Base-by-base conservation (phyloP, 2,797 vertebrate species). In the Eremophila alpestris region DNA sequence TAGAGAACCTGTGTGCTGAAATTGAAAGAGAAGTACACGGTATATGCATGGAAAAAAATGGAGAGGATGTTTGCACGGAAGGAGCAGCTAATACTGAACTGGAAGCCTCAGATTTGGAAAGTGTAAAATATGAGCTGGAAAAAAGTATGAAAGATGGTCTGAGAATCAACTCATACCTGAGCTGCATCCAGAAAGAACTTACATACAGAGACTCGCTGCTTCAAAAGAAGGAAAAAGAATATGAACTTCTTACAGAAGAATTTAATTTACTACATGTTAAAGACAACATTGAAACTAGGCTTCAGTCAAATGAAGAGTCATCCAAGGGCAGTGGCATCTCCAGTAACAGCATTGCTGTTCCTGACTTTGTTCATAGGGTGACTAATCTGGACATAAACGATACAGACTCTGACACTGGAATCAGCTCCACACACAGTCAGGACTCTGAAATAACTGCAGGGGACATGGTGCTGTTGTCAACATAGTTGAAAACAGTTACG, bases 391-490 rank as follows among this genome's bases (percentile, higher is more conserved):
- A 99, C 51, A 87, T 98, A 49, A 99, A 98, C 6, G 99, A 99
- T 95, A 99, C 99, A 18, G 99, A 99, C 97, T 99, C 99, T 11
- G 99, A 99, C 97, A 99, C 99, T 3, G 99, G 99, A 54, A 99
- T 99, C 92, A 99, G 99, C 91, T 99, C 99, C 69, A 99, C 99
- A n/a, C 98, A 99, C 96, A 99, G 99, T 94, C 99, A 99, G 96
- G 99, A 99, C 97, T 99, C 99, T 0, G 98, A 99, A 96, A 98
- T 98, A 21, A 97, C 98, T 5, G 97, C 97, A 86, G 97, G 98
- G 8, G 98, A 99, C 46, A 95, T 97, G 18, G 34, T 97, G 18
- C 74, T 98, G 14, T 36, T 98, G 73, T 96, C 98, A 34, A 97
- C 98, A 40, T 98, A 97, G 87, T 49, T 89, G 30, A n/a, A 86